Percentiles rank a stretch among this genome's conserved stretches.
Evolutionary conservation across 1,140 invertebrate species (phyloP).

Genomic region (Drosophila ananassae): DNA sequence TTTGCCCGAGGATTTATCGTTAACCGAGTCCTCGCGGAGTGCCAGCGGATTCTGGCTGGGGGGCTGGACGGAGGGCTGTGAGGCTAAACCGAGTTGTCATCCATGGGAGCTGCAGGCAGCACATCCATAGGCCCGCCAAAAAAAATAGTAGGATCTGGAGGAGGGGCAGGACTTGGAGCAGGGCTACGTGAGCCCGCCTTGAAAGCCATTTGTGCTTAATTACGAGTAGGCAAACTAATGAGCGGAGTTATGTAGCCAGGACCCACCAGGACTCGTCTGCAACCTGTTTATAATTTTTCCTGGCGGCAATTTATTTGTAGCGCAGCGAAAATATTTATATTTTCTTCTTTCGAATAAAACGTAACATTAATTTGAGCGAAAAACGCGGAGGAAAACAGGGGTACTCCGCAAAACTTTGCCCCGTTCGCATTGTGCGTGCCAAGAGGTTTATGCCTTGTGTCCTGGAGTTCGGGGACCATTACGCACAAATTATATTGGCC

Average conservation of each 20-base stretch:
- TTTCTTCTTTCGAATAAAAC: conserved; percentile 67
- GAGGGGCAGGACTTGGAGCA: background rate
- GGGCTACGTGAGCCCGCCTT: conserved; percentile 64
- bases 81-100: conserved; percentile 64
- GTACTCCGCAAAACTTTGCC: conserved; percentile 49
- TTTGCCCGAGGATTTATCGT: conserved; percentile 79
- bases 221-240: conserved; percentile 82
- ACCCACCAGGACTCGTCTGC: conserved; percentile 36
- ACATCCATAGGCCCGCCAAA: background rate
- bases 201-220: conserved; percentile 82
- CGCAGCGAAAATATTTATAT: conserved; percentile 57
- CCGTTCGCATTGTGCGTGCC: conserved; percentile 79
- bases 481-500: conserved; percentile 71
- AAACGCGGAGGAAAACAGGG: background rate
- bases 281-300: conserved; percentile 73
- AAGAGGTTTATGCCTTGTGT: conserved; percentile 57
- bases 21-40: conserved; percentile 19
- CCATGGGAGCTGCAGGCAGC: conserved; percentile 45
- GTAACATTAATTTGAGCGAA: conserved; percentile 74
- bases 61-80: background rate
- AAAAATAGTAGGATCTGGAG: background rate
- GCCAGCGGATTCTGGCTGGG: conserved; percentile 5
- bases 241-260: conserved; percentile 74
- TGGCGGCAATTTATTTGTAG: conserved; percentile 64
- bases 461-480: conserved; percentile 47